phyloP scores from a whole-genome alignment of 2,888 invertebrate genomes.

The Pemphredon lugubris region DNA sequence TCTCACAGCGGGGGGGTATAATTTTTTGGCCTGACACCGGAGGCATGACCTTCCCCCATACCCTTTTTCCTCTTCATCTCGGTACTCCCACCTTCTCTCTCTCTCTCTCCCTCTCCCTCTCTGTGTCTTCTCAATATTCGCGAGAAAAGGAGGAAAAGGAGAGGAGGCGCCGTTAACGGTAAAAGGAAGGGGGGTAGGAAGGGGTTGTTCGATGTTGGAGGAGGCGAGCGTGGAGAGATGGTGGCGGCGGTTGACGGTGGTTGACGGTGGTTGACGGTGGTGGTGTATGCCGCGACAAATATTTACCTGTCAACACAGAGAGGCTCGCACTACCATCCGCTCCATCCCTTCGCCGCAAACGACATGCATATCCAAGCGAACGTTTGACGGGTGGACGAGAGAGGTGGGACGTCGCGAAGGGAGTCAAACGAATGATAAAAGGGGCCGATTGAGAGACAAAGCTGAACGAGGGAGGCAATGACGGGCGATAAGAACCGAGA shows the following conservation, averaged over 20 bases:
- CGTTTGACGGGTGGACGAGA: slow-evolving; percentile 63
- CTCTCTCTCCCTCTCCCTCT: not conserved
- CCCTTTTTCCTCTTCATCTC: too few relatives aligned
- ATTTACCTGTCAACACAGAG: slow-evolving; percentile 79
- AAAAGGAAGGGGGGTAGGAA: slow-evolving; percentile 3
- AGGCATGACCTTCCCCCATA: not conserved
- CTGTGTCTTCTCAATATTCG: not conserved
- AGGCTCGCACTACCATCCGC: slow-evolving; percentile 67
- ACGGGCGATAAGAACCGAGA: slow-evolving; percentile 54
- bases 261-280: slow-evolving; percentile 69
- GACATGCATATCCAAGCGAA: slow-evolving; percentile 70
- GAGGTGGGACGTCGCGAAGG: slow-evolving; percentile 25
- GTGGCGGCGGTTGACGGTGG: slow-evolving; percentile 59
- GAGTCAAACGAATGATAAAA: slow-evolving; percentile 65
- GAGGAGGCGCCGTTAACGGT: not conserved
- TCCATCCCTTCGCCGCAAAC: slow-evolving; percentile 68
- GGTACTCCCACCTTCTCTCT: too few relatives aligned
- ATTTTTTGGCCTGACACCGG: not conserved
- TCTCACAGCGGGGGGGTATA: too few relatives aligned
- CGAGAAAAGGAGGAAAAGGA: slow-evolving; percentile 19
- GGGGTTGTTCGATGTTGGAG: slow-evolving; percentile 19
- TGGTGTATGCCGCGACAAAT: slow-evolving; percentile 78
- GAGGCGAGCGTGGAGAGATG: slow-evolving; percentile 44
- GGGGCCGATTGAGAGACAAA: slow-evolving; percentile 64
- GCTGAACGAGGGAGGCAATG: slow-evolving; percentile 42